Conservation (phyloP, 2,797 vertebrate species). For the Sebastes jordani region DNA sequence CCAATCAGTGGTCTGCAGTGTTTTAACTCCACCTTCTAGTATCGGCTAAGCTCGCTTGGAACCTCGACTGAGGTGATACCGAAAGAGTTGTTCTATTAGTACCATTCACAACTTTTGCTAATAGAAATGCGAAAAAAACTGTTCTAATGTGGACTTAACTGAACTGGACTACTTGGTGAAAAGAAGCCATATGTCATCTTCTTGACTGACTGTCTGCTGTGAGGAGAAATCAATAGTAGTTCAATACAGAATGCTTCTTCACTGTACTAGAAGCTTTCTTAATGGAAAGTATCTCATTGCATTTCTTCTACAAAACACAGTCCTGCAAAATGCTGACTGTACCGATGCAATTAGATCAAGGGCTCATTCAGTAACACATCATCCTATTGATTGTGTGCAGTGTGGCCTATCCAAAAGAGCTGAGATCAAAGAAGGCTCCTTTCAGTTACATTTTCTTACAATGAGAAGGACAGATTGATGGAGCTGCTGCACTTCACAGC, state of each 20-base stretch:
- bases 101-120: no score
- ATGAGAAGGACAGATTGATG: background rate
- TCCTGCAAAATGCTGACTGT: background rate
- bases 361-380: slow-evolving; percentile 7
- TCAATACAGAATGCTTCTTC: background rate
- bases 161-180: no score
- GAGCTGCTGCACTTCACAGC: background rate
- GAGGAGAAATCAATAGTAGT: background rate
- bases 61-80: no score
- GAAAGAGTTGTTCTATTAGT: no score
- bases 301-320: background rate
- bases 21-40: no score
- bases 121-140: no score
- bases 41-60: no score
- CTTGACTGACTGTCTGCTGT: background rate
- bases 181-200: background rate
- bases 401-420: slow-evolving; percentile 9
- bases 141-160: no score
- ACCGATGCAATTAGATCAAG: slow-evolving; percentile 4
- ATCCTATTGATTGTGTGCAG: slow-evolving; percentile 35
- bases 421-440: slow-evolving; percentile 15
- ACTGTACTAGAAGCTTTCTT: background rate
- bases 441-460: background rate
- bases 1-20: no score
- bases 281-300: slow-evolving; percentile 7